These are phyloP conservation scores for Drosophila niveifrons DNA, from an alignment of 2,888 invertebrate species.

Conservation along the genomic window DNA sequence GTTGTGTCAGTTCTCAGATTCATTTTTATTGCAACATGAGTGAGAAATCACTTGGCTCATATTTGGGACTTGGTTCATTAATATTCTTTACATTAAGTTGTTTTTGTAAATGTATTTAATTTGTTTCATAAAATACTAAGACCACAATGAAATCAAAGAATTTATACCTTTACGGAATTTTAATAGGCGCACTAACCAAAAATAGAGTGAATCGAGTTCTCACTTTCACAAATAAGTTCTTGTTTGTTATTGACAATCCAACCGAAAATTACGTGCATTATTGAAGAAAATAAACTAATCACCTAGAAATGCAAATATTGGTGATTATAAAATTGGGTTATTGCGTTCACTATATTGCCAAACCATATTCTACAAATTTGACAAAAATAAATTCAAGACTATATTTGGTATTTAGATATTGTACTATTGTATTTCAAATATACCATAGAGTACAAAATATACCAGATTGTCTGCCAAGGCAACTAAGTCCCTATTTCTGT, in stretches of 20 bases:
- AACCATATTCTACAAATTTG: no score
- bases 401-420: no score
- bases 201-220: not conserved
- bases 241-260: not conserved
- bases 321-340: no score
- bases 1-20: not conserved
- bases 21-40: constrained; percentile 23
- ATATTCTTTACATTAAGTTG: not conserved
- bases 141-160: not conserved
- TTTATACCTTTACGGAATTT: not conserved
- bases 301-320: not conserved
- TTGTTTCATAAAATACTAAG: not conserved
- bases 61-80: not conserved
- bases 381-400: no score
- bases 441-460: no score
- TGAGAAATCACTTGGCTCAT: not conserved
- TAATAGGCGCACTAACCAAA: not conserved
- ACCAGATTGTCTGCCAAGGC: no score
- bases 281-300: not conserved
- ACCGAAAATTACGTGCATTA: no score
- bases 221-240: not conserved
- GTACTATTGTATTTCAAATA: no score
- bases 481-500: no score
- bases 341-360: no score
- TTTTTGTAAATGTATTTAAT: not conserved